Evolutionary conservation across 2,797 vertebrate species (phyloP).

Genomic region (Erethizon dorsatum): DNA sequence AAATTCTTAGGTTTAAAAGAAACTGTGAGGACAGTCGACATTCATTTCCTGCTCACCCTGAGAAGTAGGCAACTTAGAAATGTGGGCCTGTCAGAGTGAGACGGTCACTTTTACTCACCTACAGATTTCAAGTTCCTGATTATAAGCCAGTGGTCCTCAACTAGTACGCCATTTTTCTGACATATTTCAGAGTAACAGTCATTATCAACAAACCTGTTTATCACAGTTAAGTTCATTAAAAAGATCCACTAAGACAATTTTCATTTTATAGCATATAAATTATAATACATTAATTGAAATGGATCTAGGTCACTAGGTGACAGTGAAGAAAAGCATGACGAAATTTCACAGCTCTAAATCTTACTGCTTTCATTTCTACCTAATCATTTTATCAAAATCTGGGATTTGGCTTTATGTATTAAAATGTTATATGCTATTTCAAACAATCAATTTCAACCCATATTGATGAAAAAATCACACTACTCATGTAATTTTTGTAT

Average conservation of each 20-base stretch:
- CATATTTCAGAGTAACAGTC: not conserved
- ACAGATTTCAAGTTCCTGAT: slow-evolving; percentile 24
- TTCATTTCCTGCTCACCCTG: not conserved
- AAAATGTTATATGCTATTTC: not conserved
- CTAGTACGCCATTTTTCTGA: not conserved
- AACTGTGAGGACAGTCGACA: not conserved
- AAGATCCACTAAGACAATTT: not conserved
- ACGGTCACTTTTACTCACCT: not conserved
- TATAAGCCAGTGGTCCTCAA: not conserved
- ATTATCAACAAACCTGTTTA: slow-evolving; percentile 17
- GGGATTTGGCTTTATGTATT: not conserved
- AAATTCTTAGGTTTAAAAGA: slow-evolving; percentile 9
- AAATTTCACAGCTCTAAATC: not conserved
- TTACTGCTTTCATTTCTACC: not conserved
- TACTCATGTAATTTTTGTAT: not conserved
- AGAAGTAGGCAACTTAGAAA: slow-evolving; percentile 6
- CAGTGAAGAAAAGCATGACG: not conserved
- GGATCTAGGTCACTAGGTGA: not conserved
- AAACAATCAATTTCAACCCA: not conserved
- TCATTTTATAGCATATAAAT: slow-evolving; percentile 11
- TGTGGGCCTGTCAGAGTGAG: not conserved
- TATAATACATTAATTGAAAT: not conserved
- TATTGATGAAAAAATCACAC: not conserved
- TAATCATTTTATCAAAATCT: not conserved
- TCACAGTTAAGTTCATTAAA: slow-evolving; percentile 19